These are phyloP conservation scores for Channa argus DNA, from an alignment of 2,113 vertebrate genomes.

Conservation along the genomic window DNA sequence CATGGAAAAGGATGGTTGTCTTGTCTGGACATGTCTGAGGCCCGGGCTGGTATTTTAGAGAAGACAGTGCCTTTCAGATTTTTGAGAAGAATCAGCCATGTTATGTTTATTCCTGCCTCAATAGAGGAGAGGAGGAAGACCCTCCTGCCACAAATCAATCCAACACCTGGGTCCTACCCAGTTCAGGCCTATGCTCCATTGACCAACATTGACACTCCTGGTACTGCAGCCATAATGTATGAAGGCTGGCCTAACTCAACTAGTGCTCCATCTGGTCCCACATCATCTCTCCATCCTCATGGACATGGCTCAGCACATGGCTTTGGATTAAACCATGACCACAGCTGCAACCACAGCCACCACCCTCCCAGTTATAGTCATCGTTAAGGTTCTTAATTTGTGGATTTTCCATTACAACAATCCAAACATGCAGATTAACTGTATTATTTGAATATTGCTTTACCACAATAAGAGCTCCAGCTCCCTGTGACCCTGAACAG, in stretches of 20 bases:
- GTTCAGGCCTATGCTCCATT: conserved; percentile 72
- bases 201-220: conserved; percentile 26
- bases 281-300: conserved; percentile 12
- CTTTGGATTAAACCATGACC: conserved; percentile 27
- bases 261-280: background rate
- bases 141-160: conserved; percentile 72
- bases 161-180: conserved; percentile 76
- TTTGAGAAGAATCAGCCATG: conserved; percentile 45
- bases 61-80: conserved; percentile 66
- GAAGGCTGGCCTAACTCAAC: conserved; percentile 64
- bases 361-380: conserved; percentile 26
- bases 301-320: conserved; percentile 27
- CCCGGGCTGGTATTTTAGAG: conserved; percentile 64
- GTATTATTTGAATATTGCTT: background rate
- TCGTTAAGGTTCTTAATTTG: background rate
- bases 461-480: background rate
- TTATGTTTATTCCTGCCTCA: conserved; percentile 64
- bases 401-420: background rate
- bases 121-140: conserved; percentile 67
- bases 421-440: background rate
- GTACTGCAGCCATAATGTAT: background rate
- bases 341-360: conserved; percentile 47
- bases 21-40: conserved; percentile 62
- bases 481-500: no score
- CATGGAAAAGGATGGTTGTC: conserved; percentile 72